Conservation (phyloP, 1,140 invertebrate genomes). For the Polypedilum vanderplanki region DNA sequence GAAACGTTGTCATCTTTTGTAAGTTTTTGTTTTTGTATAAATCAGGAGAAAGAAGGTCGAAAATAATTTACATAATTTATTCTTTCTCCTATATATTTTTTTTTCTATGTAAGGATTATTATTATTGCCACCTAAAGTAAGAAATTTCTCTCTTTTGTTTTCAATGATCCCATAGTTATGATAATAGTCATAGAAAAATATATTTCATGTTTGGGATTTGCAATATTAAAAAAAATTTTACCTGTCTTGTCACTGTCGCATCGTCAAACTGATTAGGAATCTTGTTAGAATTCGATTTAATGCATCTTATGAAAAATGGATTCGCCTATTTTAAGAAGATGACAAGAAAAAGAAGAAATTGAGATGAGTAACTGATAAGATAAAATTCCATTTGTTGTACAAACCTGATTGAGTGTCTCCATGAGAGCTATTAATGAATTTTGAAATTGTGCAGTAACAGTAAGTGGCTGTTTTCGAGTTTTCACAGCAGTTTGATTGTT, state of each 20-base stretch:
- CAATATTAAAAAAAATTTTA: conserved; percentile 32
- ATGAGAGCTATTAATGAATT: conserved; percentile 84
- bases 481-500: conserved; percentile 50
- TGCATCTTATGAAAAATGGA: conserved; percentile 95
- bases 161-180: neutral
- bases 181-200: conserved; percentile 23
- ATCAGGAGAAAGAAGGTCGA: neutral
- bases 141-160: neutral
- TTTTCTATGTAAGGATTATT: neutral
- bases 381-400: neutral
- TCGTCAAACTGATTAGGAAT: conserved; percentile 88
- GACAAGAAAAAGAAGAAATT: neutral
- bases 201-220: neutral
- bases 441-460: conserved; percentile 90
- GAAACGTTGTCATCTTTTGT: neutral
- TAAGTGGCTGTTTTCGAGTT: conserved; percentile 77
- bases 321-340: conserved; percentile 55
- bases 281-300: conserved; percentile 91
- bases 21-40: neutral
- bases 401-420: conserved; percentile 77
- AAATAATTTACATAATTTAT: conserved; percentile 6
- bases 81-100: neutral
- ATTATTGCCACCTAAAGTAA: neutral
- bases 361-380: neutral
- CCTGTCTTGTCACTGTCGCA: conserved; percentile 82